Evolutionary conservation across 2,888 invertebrate species (phyloP), one percentile per base, ranked within the genome.

Genomic region (Volucella inflata): DNA sequence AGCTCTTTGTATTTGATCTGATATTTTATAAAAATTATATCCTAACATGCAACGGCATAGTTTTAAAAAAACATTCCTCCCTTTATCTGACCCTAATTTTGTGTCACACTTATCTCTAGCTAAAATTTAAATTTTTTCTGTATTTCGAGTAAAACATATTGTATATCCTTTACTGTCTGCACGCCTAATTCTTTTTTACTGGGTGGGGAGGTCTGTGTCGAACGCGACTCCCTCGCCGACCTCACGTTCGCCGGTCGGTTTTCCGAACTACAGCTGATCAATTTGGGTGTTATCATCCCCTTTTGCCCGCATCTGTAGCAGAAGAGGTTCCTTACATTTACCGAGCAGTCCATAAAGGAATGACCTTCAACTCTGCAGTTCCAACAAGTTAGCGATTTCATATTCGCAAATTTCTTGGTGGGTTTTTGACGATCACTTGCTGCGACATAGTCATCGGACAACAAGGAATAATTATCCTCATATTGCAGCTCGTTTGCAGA

Each of bases 241-340:
- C n/a, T n/a, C n/a, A n/a, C n/a, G n/a, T n/a, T n/a, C n/a, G n/a
- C n/a, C n/a, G n/a, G n/a, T n/a, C n/a, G n/a, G n/a, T n/a, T n/a
- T n/a, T n/a, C n/a, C n/a, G n/a, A n/a, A n/a, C n/a, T n/a, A n/a
- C n/a, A n/a, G n/a, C 21, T 1, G 2, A 4, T n/a, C n/a, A n/a
- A 68, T 46, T 46, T 68, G 0, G 55, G 68, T n/a, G 68, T 68
- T 3, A 68, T 57, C 3, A 59, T 40, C 0, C 57, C 50, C n/a
- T 17, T 36, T 1, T 21, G 16, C 1, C 70, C 70, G 11, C 57
- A 57, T 6, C 38, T 8, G 17, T 50, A 44, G 14, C 55, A 16
- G 9, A 48, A 38, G 8, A 17, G 11, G 6, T 14, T 59, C 6
- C 59, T 12, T 12, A 46, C n/a, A n/a, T 4, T 6, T 2, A 8